Percentiles rank a stretch among this genome's conserved stretches.
phyloP scores from a whole-genome alignment of 2,797 vertebrate species.

The Agapornis canus region DNA sequence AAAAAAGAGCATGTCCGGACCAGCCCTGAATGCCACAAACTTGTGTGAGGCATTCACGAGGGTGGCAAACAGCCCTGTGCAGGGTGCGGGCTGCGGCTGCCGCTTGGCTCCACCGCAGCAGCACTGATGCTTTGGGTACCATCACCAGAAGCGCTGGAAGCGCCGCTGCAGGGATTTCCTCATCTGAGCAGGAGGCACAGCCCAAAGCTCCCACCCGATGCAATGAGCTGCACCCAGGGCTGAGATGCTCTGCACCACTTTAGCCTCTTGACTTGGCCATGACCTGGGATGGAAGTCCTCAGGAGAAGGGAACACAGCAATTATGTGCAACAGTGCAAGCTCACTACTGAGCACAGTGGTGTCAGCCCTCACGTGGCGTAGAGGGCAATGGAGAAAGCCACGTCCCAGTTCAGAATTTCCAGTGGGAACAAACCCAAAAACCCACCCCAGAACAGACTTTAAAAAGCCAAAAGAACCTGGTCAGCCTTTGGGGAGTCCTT shows the following conservation, averaged over 20 bases:
- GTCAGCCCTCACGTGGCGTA: not conserved
- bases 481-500: too few relatives aligned
- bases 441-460: not conserved
- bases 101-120: not conserved
- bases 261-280: not conserved
- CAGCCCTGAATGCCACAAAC: not conserved
- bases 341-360: not conserved
- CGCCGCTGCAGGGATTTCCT: not conserved
- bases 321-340: not conserved
- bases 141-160: not conserved
- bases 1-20: not conserved
- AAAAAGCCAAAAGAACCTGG: too few relatives aligned
- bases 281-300: not conserved
- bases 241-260: fast-evolving
- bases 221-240: not conserved
- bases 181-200: not conserved
- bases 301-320: not conserved
- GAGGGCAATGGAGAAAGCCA: not conserved
- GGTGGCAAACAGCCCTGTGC: not conserved
- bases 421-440: not conserved
- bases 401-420: not conserved
- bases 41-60: not conserved
- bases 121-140: fast-evolving
- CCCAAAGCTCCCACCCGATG: fast-evolving
- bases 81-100: fast-evolving